Conservation (phyloP, 2,888 invertebrate species). For the Andrena hattorfiana region DNA sequence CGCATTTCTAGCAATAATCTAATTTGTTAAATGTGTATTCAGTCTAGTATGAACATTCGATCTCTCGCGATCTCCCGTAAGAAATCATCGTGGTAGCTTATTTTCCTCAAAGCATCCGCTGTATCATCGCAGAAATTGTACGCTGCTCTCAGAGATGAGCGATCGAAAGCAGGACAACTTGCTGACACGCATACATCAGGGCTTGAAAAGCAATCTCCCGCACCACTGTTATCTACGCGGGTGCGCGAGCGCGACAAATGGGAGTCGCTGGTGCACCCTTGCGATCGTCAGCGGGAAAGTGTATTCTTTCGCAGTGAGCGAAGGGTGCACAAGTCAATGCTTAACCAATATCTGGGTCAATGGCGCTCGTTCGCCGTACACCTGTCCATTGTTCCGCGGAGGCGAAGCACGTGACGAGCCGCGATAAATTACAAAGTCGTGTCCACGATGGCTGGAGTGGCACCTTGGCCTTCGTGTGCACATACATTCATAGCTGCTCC, state of each 20-base stretch:
- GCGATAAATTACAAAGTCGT: conserved; percentile 63
- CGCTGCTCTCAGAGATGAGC: not conserved
- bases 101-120: not conserved
- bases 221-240: not conserved
- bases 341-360: conserved; percentile 60
- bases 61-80: no score
- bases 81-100: not conserved
- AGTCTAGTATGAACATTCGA: no score
- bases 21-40: no score
- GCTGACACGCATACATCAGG: conserved; percentile 23
- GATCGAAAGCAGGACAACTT: not conserved
- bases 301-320: not conserved
- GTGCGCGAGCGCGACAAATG: conserved; percentile 19
- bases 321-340: conserved; percentile 39
- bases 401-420: conserved; percentile 43
- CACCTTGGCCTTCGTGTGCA: conserved; percentile 22
- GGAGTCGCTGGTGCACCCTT: not conserved
- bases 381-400: conserved; percentile 53
- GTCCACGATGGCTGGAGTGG: conserved; percentile 3
- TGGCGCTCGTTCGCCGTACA: conserved; percentile 44
- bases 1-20: no score
- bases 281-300: not conserved
- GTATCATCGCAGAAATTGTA: not conserved
- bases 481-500: not conserved
- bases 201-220: conserved; percentile 12